Percentiles rank a stretch among this genome's conserved stretches.
Conservation (phyloP, 92 coral and sea anemone species). For the Siderastrea radians region DNA sequence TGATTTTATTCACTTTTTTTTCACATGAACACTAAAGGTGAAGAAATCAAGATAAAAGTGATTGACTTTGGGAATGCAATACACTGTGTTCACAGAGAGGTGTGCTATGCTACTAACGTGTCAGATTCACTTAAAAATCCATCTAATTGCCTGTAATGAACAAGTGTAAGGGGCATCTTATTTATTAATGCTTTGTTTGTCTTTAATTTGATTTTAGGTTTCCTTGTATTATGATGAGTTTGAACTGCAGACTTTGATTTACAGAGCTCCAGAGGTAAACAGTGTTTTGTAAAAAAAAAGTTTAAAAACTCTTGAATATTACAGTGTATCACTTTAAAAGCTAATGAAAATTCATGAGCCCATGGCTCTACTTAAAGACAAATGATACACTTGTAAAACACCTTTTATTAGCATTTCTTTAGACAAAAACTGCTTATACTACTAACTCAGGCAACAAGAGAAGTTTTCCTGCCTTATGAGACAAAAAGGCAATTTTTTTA, state of each 20-base stretch:
- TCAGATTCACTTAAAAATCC: too few relatives aligned
- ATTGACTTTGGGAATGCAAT: constrained; percentile 98
- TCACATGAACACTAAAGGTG: constrained; percentile 50
- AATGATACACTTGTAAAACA: too few relatives aligned
- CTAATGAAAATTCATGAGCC: too few relatives aligned
- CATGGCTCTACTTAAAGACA: too few relatives aligned
- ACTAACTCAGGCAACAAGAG: too few relatives aligned
- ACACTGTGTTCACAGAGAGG: constrained; percentile 90
- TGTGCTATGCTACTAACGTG: neutral
- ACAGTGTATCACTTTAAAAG: too few relatives aligned
- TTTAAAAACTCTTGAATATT: too few relatives aligned
- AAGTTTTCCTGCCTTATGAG: too few relatives aligned
- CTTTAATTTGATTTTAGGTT: constrained; percentile 70
- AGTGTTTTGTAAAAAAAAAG: neutral
- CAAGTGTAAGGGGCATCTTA: too few relatives aligned
- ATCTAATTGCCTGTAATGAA: neutral
- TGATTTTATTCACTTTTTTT: neutral
- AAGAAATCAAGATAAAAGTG: constrained; percentile 81
- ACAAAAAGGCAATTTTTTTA: too few relatives aligned
- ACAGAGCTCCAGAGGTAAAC: constrained; percentile 96
- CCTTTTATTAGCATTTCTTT: too few relatives aligned
- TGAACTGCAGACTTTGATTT: constrained; percentile 93
- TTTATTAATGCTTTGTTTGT: neutral
- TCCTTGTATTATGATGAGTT: constrained; percentile 92
- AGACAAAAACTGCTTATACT: too few relatives aligned